A percentile compares a stretch with the other conserved stretches of the same genome.
Evolutionary conservation across 2,113 vertebrate species (phyloP).

Genomic region (Rousettus leschenaultii): DNA sequence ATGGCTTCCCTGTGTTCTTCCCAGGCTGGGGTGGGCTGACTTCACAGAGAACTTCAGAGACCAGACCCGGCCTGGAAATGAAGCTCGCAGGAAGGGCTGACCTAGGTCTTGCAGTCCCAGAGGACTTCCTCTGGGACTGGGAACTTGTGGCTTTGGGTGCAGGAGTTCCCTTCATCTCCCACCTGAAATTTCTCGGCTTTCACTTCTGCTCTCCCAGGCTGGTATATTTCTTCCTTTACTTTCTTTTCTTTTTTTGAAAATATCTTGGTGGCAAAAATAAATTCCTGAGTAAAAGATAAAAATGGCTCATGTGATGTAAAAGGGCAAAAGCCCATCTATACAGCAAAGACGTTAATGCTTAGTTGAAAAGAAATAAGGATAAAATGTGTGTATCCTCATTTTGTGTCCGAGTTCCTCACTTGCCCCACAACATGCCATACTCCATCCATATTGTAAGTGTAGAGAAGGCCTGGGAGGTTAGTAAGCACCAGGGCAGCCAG

Average conservation of each 20-base stretch:
- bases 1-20: not conserved
- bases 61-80: not conserved
- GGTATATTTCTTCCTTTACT: not conserved
- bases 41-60: not conserved
- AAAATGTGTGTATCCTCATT: not conserved
- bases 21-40: not conserved
- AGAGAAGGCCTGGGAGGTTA: not conserved
- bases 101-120: not conserved
- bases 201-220: not conserved
- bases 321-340: not conserved
- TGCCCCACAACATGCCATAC: no score
- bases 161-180: not conserved
- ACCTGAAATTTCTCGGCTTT: not conserved
- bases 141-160: not conserved
- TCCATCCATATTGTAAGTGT: accelerated
- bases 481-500: not conserved
- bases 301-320: not conserved
- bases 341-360: not conserved
- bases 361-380: not conserved
- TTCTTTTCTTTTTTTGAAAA: conserved; percentile 9
- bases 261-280: conserved; percentile 57
- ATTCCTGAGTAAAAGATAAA: not conserved
- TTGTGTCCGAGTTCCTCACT: not conserved
- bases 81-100: not conserved
- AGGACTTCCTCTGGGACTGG: not conserved